Conservation (phyloP, 2,797 vertebrate species). For the Sebastes matsubarae region DNA sequence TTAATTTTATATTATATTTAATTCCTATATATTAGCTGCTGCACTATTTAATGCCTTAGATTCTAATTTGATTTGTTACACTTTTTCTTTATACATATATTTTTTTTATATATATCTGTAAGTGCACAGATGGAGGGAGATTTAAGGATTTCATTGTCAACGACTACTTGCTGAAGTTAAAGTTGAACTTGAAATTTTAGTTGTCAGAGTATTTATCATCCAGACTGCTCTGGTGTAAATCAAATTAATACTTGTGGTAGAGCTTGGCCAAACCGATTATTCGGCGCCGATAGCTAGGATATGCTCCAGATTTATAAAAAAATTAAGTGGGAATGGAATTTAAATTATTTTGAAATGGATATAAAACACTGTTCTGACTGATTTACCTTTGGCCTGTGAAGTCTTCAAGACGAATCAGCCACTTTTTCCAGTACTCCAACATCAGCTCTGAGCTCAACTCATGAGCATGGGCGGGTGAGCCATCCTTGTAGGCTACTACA, state of each 20-base stretch:
- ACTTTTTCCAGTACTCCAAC: slow-evolving; percentile 88
- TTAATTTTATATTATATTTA: no score
- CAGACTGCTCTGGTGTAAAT: not conserved
- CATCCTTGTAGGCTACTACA: slow-evolving; percentile 96
- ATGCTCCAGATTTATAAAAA: not conserved
- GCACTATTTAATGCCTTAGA: not conserved
- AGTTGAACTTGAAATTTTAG: not conserved
- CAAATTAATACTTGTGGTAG: not conserved
- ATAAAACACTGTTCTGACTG: not conserved
- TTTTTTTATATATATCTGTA: not conserved
- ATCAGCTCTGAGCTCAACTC: slow-evolving; percentile 85
- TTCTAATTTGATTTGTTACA: not conserved
- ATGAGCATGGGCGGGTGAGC: slow-evolving; percentile 91
- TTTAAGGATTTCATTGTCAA: not conserved
- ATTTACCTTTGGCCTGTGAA: slow-evolving; percentile 81
- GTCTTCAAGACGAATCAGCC: slow-evolving; percentile 91
- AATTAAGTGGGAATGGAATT: not conserved
- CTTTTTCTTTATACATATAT: not conserved
- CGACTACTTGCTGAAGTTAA: not conserved
- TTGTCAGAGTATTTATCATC: not conserved
- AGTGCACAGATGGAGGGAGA: not conserved
- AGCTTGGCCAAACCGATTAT: not conserved
- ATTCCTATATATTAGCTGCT: not conserved
- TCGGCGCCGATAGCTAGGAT: no score
- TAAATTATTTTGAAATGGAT: not conserved